Conservation (phyloP, 2,797 vertebrate genomes). For the Hirundo rustica region DNA sequence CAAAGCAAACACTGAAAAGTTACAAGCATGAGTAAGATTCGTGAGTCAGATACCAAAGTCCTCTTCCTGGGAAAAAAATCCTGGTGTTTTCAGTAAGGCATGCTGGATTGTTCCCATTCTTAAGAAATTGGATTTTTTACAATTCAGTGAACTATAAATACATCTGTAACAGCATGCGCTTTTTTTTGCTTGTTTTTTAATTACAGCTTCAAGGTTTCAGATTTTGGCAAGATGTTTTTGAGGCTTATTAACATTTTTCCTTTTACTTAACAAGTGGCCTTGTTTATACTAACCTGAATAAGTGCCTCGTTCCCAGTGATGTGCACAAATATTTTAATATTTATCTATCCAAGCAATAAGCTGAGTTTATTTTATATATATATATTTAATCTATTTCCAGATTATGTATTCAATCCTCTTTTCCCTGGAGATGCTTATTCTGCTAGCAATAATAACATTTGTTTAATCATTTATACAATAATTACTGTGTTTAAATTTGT, state of each 20-base stretch:
- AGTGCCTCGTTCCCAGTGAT: conserved; percentile 39
- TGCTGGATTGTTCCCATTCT: conserved; percentile 11
- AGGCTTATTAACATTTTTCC: conserved; percentile 38
- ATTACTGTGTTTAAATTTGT: conserved; percentile 20
- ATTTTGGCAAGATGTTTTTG: conserved; percentile 28
- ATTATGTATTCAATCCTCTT: conserved; percentile 60
- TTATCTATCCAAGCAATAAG: conserved; percentile 70
- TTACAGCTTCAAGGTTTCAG: conserved; percentile 23
- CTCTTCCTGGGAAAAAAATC: neutral
- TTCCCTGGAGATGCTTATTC: conserved; percentile 76
- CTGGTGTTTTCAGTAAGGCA: neutral
- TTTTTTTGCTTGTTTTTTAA: neutral
- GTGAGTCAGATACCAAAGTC: neutral
- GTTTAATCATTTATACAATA: conserved; percentile 13
- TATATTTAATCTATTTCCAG: conserved; percentile 69
- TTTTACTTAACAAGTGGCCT: conserved; percentile 26
- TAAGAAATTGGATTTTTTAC: conserved; percentile 14
- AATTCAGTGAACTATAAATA: conserved; percentile 29
- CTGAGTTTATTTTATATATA: conserved; percentile 63
- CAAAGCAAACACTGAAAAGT: neutral
- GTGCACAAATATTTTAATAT: conserved; percentile 48
- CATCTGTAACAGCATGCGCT: neutral
- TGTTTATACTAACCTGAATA: conserved; percentile 58
- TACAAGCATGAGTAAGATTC: neutral
- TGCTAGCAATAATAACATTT: conserved; percentile 66